Percentiles rank a stretch among this genome's conserved stretches.
Evolutionary conservation across 1,140 invertebrate genomes (phyloP).

Genomic region (Eupeodes corollae): DNA sequence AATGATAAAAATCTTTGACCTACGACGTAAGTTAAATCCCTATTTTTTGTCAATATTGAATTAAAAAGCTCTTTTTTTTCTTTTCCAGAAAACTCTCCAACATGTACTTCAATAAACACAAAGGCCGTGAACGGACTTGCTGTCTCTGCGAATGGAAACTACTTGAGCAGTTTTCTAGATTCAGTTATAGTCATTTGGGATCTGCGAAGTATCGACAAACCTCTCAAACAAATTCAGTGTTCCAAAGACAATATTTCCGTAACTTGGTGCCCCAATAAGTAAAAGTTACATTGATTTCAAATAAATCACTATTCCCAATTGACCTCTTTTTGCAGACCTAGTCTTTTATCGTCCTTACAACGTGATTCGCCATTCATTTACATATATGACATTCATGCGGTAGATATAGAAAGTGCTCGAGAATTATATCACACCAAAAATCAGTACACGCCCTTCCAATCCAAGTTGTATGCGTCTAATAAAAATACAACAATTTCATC

Average conservation of each 20-base stretch:
- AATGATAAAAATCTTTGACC: conserved; percentile 79
- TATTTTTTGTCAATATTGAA: not conserved
- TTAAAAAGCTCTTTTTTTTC: conserved; percentile 4
- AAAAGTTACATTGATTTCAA: conserved; percentile 5
- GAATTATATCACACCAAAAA: conserved; percentile 32
- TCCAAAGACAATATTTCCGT: conserved; percentile 61
- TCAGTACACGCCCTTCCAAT: conserved; percentile 29
- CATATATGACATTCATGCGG: conserved; percentile 29
- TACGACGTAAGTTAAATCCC: conserved; percentile 56
- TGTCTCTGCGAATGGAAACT: conserved; percentile 64
- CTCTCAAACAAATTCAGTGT: conserved; percentile 61
- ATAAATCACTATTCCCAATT: not conserved
- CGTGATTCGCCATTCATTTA: conserved; percentile 29
- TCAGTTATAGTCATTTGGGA: conserved; percentile 79
- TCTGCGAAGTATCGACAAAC: conserved; percentile 73
- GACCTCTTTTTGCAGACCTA: conserved; percentile 11
- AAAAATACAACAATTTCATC: conserved; percentile 17
- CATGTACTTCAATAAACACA: conserved; percentile 59
- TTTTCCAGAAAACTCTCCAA: conserved; percentile 55
- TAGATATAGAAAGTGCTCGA: conserved; percentile 21
- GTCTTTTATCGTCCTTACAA: conserved; percentile 28
- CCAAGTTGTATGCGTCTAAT: conserved; percentile 20
- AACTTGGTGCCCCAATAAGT: conserved; percentile 83
- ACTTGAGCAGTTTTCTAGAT: conserved; percentile 73
- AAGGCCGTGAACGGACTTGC: conserved; percentile 73